Conservation (phyloP, 2,888 invertebrate species). For the Pegoplata infirma region DNA sequence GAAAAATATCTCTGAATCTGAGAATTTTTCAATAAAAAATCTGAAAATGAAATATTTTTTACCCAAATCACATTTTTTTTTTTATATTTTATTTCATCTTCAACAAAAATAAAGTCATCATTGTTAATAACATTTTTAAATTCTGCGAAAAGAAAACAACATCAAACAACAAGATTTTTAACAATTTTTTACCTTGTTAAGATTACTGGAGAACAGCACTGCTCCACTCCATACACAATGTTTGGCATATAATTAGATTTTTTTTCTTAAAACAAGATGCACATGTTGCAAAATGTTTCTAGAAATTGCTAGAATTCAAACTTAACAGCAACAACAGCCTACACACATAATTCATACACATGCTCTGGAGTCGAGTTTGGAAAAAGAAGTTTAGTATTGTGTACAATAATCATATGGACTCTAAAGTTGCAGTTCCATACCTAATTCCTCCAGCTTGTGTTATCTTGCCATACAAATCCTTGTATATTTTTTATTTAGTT, state of each 20-base stretch:
- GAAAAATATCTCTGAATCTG: too few relatives aligned
- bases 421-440: constrained; percentile 19
- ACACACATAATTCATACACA: constrained; percentile 44
- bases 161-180: constrained; percentile 16
- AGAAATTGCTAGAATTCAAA: constrained; percentile 40
- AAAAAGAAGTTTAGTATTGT: background rate
- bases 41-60: too few relatives aligned
- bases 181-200: constrained; percentile 36
- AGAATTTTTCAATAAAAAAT: too few relatives aligned
- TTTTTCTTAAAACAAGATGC: constrained; percentile 33
- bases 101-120: constrained; percentile 34
- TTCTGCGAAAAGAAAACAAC: constrained; percentile 5
- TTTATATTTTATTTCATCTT: too few relatives aligned
- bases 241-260: constrained; percentile 46
- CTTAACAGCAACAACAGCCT: constrained; percentile 30
- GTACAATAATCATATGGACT: background rate
- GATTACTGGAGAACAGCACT: constrained; percentile 25
- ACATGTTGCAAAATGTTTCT: constrained; percentile 46
- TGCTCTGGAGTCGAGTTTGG: background rate
- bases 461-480: constrained; percentile 24
- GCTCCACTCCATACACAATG: background rate
- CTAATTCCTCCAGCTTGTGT: constrained; percentile 36
- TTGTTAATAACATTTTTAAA: background rate
- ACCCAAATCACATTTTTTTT: too few relatives aligned
- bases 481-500: background rate